Evolutionary conservation across 2,888 invertebrate species (phyloP).

Genomic region (Spilarctia lutea): DNA sequence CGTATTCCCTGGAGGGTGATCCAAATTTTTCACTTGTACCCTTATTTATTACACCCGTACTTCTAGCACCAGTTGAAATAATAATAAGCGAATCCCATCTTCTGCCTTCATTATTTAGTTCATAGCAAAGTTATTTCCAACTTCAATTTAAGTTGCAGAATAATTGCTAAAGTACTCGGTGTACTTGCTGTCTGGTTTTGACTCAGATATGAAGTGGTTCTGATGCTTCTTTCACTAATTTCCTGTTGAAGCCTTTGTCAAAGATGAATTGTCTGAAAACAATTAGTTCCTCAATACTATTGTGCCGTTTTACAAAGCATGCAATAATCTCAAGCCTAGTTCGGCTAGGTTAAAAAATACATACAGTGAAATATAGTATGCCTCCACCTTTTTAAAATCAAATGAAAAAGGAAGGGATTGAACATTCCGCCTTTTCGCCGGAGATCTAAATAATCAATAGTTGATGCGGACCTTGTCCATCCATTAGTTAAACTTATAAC

Average conservation of each 20-base stretch:
- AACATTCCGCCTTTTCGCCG: too few relatives aligned
- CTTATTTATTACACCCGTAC: constrained; percentile 5
- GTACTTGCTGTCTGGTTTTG: constrained; percentile 32
- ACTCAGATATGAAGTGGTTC: constrained; percentile 51
- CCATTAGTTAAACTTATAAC: too few relatives aligned
- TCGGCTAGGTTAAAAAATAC: too few relatives aligned
- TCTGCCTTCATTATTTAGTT: constrained; percentile 28
- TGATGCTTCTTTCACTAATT: constrained; percentile 35
- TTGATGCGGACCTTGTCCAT: too few relatives aligned
- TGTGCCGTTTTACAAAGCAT: background rate
- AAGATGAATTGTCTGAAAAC: background rate
- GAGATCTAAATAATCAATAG: too few relatives aligned
- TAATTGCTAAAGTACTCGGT: constrained; percentile 36
- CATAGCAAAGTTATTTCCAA: constrained; percentile 39
- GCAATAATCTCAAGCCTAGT: background rate
- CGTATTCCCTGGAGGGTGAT: background rate
- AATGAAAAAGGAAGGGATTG: too few relatives aligned
- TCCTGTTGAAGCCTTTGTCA: constrained; percentile 22
- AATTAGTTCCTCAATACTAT: background rate
- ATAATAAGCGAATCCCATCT: constrained; percentile 15
- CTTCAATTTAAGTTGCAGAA: constrained; percentile 48
- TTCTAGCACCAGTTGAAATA: constrained; percentile 2
- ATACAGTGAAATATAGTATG: too few relatives aligned
- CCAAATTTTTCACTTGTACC: background rate
- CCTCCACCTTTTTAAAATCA: too few relatives aligned